Conservation (phyloP, 2,888 invertebrate genomes). For the Diploptera punctata region DNA sequence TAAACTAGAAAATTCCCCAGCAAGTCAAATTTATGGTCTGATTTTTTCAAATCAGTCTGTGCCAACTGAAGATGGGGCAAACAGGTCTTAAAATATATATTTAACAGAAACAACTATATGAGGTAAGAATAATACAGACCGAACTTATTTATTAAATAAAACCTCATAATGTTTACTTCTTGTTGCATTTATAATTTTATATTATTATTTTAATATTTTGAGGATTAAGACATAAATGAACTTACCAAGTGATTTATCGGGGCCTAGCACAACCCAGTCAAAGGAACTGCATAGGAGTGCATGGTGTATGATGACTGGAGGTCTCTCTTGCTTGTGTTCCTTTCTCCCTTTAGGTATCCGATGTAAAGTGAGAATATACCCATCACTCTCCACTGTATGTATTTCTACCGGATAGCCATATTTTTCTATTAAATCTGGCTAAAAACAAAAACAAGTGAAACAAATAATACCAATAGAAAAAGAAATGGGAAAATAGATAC, state of each 20-base stretch:
- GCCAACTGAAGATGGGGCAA: no score
- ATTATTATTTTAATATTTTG: no score
- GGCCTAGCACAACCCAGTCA: slow-evolving; percentile 17
- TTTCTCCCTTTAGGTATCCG: slow-evolving; percentile 5
- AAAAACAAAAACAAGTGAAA: background rate
- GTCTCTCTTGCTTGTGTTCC: background rate
- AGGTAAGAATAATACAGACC: no score
- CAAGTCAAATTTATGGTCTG: no score
- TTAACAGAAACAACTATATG: no score
- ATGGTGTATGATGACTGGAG: slow-evolving; percentile 1
- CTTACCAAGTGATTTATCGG: background rate
- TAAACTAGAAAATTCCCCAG: no score
- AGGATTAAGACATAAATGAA: no score
- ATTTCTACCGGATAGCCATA: slow-evolving; percentile 1
- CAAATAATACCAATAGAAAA: no score
- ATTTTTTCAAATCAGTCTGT: no score
- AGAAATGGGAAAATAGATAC: no score
- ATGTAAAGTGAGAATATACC: slow-evolving; percentile 8
- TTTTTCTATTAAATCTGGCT: background rate
- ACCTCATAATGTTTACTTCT: background rate
- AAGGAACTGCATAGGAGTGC: slow-evolving; percentile 17
- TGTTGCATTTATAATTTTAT: no score
- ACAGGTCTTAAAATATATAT: no score
- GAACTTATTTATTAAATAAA: background rate
- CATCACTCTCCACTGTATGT: background rate